Evolutionary conservation across 2,888 invertebrate species (phyloP).

Genomic region (Miltochrista miniata): DNA sequence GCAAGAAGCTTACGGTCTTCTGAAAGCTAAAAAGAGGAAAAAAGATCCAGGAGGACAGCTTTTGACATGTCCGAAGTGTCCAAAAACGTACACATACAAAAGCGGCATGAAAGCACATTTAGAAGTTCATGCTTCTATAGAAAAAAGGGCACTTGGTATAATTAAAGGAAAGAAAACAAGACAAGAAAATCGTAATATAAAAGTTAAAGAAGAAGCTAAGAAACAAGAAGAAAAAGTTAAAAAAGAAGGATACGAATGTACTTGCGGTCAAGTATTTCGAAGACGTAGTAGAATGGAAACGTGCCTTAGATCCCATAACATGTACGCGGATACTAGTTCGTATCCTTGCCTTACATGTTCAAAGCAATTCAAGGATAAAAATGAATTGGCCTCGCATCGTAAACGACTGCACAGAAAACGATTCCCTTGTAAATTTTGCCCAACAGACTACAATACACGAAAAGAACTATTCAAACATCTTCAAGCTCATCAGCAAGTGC

Average conservation of each 20-base stretch:
- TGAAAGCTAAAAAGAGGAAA: conserved; percentile 54
- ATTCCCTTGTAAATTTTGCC: conserved; percentile 76
- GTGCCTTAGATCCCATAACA: conserved; percentile 66
- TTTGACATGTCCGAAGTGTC: conserved; percentile 57
- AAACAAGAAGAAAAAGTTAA: conserved; percentile 32
- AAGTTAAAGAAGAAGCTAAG: conserved; percentile 21
- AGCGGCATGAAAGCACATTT: conserved; percentile 51
- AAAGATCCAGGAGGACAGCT: conserved; percentile 23
- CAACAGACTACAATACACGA: conserved; percentile 71
- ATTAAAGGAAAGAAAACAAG: conserved; percentile 55
- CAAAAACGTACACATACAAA: conserved; percentile 49
- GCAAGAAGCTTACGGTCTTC: conserved; percentile 68
- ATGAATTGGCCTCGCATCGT: conserved; percentile 61
- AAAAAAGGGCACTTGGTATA: conserved; percentile 56
- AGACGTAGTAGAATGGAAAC: conserved; percentile 71
- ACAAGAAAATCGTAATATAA: conserved; percentile 48
- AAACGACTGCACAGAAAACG: conserved; percentile 66
- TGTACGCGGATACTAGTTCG: conserved; percentile 44
- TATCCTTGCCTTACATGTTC: conserved; percentile 63
- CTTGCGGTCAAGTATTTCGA: conserved; percentile 65
- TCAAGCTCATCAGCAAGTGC: conserved; percentile 72
- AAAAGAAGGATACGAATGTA: conserved; percentile 68
- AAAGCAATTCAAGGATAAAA: conserved; percentile 64
- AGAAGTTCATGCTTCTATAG: conserved; percentile 61
- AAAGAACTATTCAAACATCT: conserved; percentile 75